Evolutionary conservation across 1,140 invertebrate genomes (phyloP).

Genomic region (Zaprionus inermis): DNA sequence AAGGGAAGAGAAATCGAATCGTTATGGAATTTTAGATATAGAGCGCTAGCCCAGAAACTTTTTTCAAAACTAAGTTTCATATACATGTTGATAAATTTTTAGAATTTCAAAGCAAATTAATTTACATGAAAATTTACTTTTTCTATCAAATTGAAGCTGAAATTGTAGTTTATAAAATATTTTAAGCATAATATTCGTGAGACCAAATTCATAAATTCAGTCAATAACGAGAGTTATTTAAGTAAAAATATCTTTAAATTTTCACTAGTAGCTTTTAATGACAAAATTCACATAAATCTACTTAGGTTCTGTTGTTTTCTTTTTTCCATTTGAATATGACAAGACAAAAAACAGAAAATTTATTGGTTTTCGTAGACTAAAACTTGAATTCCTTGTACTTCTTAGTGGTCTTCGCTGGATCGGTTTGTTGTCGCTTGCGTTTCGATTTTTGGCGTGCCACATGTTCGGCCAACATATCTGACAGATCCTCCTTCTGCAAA

Average conservation of each 20-base stretch:
- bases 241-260: conserved; percentile 16
- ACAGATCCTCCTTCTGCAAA: conserved; percentile 96
- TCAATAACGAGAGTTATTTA: neutral
- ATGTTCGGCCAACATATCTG: conserved; percentile 99
- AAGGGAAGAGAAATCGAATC: neutral
- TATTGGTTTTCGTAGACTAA: conserved; percentile 83
- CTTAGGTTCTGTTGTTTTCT: neutral
- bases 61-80: neutral
- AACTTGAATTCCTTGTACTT: conserved; percentile 99
- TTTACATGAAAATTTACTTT: neutral
- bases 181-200: neutral
- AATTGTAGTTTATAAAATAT: neutral
- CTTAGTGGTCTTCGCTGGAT: conserved; percentile 95
- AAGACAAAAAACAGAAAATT: conserved; percentile 40
- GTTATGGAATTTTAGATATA: neutral
- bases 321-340: conserved; percentile 8
- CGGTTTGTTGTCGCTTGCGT: conserved; percentile 95
- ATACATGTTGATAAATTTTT: neutral
- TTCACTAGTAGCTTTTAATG: conserved; percentile 59
- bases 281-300: conserved; percentile 39
- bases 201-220: neutral
- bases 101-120: neutral
- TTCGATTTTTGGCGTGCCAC: conserved; percentile 97
- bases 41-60: neutral
- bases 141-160: neutral